Conservation (phyloP, 2,113 vertebrate genomes). For the Triplophysa siluroides region DNA sequence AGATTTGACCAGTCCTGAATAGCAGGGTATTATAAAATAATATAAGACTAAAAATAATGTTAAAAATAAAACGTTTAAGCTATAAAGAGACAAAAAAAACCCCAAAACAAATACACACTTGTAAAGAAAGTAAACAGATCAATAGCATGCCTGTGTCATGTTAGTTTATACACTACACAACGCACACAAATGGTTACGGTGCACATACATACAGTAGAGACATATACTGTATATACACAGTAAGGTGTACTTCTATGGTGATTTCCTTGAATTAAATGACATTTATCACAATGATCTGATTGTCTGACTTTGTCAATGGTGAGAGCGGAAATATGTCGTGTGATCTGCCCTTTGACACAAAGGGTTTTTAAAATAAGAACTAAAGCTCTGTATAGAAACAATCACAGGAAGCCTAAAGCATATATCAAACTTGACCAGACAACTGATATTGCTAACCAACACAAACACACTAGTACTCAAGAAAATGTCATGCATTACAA, state of each 20-base stretch:
- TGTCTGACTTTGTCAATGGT: not conserved
- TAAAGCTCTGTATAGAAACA: not conserved
- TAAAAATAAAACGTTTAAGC: not conserved
- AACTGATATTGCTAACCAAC: constrained; percentile 4
- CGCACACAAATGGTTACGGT: not conserved
- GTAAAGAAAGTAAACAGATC: no score
- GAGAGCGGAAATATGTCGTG: not conserved
- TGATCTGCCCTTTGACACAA: not conserved
- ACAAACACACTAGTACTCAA: not conserved
- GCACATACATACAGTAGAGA: constrained; percentile 1
- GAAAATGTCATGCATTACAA: not conserved
- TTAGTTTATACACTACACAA: not conserved
- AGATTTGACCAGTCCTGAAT: no score
- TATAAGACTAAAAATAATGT: not conserved
- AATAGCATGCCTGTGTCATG: not conserved
- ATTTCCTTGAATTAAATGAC: no score
- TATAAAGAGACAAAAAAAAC: not conserved
- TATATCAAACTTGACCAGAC: constrained; percentile 12
- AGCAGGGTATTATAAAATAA: not conserved
- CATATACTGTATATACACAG: not conserved
- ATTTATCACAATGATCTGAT: no score
- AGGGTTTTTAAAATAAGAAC: not conserved
- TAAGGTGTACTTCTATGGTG: not conserved
- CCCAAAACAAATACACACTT: not conserved
- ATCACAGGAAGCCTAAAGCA: constrained; percentile 17